These are phyloP conservation scores for Hippopotamyrus pictus DNA, from an alignment of 2,797 vertebrate species.

Conservation along the genomic window DNA sequence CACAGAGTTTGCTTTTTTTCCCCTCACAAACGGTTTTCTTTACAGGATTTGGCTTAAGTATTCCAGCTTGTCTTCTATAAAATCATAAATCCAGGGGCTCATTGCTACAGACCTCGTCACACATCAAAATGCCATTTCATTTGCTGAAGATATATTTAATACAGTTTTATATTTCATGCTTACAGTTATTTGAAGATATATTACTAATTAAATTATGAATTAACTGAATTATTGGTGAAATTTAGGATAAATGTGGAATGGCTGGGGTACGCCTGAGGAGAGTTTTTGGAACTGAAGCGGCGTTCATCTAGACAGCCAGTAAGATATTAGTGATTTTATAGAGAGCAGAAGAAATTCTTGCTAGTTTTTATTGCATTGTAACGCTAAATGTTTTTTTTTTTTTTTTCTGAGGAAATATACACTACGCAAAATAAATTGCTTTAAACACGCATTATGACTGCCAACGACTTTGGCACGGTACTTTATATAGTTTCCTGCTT, in stretches of 20 bases:
- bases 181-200: not conserved
- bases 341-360: not conserved
- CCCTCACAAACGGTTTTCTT: not conserved
- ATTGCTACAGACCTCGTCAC: not conserved
- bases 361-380: not conserved
- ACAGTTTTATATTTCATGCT: not conserved
- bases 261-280: not conserved
- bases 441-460: not conserved
- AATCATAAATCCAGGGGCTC: not conserved
- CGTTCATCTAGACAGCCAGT: not conserved
- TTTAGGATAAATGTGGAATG: not conserved
- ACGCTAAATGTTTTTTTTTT: not conserved
- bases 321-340: not conserved
- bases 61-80: not conserved
- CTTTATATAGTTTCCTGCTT: not conserved
- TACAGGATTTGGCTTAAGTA: not conserved
- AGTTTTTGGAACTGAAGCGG: not conserved
- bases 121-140: not conserved
- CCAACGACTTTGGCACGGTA: not conserved
- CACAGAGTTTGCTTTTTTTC: not conserved
- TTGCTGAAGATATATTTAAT: not conserved
- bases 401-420: not conserved
- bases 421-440: not conserved
- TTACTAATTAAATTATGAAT: not conserved
- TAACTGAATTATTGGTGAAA: not conserved